Percentiles rank a stretch among this genome's conserved stretches.
These are phyloP conservation scores for Podargus strigoides DNA, from an alignment of 2,797 vertebrate species.

Conservation along the genomic window DNA sequence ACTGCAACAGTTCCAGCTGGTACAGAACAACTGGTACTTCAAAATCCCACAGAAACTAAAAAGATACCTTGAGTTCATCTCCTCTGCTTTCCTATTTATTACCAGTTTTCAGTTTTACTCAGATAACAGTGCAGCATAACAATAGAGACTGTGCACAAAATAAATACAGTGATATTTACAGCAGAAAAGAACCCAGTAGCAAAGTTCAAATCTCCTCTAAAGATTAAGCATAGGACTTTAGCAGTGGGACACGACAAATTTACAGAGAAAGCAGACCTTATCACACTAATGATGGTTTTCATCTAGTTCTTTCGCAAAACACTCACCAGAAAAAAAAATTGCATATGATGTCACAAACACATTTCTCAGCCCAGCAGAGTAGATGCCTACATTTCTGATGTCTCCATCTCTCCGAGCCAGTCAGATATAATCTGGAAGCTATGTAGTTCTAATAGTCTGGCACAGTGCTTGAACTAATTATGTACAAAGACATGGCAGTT, in stretches of 20 bases:
- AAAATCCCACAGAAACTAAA: background rate
- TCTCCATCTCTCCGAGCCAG: background rate
- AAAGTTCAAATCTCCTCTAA: background rate
- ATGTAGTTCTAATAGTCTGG: background rate
- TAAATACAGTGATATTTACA: background rate
- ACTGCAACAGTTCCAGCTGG: background rate
- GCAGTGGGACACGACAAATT: background rate
- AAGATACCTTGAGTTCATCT: background rate
- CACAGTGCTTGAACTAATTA: background rate
- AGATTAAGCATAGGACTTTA: background rate
- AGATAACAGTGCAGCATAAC: background rate
- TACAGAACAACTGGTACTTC: background rate
- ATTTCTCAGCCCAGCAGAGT: background rate
- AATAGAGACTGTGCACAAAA: background rate
- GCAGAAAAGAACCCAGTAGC: background rate
- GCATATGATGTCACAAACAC: background rate
- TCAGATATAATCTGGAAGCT: slow-evolving; percentile 15
- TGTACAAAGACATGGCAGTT: background rate
- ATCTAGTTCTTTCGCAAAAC: background rate
- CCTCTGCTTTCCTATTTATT: background rate
- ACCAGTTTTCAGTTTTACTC: background rate
- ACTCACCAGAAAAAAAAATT: background rate
- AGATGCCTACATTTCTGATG: background rate
- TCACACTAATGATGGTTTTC: background rate
- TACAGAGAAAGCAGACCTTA: background rate